Evolutionary conservation across 2,888 invertebrate genomes (phyloP).

Genomic region (Heteromyza rotundicornis): DNA sequence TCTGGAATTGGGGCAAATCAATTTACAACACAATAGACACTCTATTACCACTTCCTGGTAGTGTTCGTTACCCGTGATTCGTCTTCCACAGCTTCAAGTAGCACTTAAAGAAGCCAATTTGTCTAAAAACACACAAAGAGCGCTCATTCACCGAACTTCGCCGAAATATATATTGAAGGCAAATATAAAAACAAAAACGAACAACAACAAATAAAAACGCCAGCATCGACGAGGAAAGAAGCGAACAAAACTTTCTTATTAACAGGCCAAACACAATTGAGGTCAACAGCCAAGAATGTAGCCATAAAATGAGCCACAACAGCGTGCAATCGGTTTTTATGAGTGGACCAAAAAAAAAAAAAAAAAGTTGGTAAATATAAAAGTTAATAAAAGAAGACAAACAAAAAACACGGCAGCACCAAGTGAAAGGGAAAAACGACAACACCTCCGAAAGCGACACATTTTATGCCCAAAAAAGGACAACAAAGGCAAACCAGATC

Average conservation of each 20-base stretch:
- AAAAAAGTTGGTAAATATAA: no score
- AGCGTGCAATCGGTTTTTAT: constrained; percentile 41
- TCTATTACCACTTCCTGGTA: constrained; percentile 48
- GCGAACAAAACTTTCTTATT: constrained; percentile 22
- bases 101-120: constrained; percentile 45
- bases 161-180: constrained; percentile 4
- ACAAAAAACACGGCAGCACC: constrained; percentile 26
- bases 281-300: constrained; percentile 54
- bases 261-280: constrained; percentile 50
- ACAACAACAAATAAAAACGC: constrained; percentile 13
- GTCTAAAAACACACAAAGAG: constrained; percentile 30
- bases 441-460: background rate
- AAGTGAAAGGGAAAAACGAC: constrained; percentile 47
- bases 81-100: constrained; percentile 18
- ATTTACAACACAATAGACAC: constrained; percentile 49
- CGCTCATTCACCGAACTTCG: constrained; percentile 5
- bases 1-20: constrained; percentile 46
- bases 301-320: constrained; percentile 45
- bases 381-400: background rate
- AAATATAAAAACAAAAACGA: constrained; percentile 13
- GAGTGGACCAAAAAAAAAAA: constrained; percentile 43
- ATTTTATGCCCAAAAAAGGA: background rate
- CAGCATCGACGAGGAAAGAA: constrained; percentile 9
- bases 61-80: background rate
- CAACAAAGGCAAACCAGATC: background rate